Evolutionary conservation across 2,888 invertebrate species (phyloP).

Genomic region (Thecophora atra): DNA sequence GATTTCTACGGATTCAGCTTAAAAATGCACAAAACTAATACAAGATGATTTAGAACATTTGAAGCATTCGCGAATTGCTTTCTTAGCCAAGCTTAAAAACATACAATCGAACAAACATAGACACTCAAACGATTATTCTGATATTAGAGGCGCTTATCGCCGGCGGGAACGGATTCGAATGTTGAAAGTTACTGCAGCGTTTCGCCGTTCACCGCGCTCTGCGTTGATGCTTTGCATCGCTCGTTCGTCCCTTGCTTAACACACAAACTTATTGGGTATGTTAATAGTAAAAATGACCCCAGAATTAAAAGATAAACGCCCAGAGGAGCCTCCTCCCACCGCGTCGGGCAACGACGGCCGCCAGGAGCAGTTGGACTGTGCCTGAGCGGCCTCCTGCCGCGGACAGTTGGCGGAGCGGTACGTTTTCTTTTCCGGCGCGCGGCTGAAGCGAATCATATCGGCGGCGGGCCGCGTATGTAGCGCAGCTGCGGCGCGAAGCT

Average conservation of each 20-base stretch:
- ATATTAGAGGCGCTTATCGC: not conserved
- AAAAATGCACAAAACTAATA: slow-evolving; percentile 26
- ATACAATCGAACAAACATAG: not conserved
- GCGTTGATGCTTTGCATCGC: slow-evolving; percentile 10
- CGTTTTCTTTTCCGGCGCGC: slow-evolving; percentile 9
- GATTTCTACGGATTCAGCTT: slow-evolving; percentile 18
- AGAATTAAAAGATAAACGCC: slow-evolving; percentile 3
- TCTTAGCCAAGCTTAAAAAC: slow-evolving; percentile 16
- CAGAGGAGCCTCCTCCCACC: not conserved
- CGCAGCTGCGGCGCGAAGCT: slow-evolving; percentile 78
- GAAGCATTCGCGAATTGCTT: not conserved
- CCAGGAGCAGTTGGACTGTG: slow-evolving; percentile 3
- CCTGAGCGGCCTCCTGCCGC: not conserved
- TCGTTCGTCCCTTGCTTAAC: slow-evolving; percentile 27
- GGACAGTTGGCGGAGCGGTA: slow-evolving; percentile 1
- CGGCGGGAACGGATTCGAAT: not conserved
- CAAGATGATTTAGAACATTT: slow-evolving; percentile 20
- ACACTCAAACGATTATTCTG: slow-evolving; percentile 5
- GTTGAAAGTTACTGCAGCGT: too few relatives aligned
- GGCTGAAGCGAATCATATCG: slow-evolving; percentile 70
- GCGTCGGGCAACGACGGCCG: not conserved
- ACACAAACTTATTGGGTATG: slow-evolving; percentile 38
- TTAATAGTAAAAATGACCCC: slow-evolving; percentile 34
- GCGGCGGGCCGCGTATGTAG: slow-evolving; percentile 80
- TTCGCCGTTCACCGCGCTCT: too few relatives aligned